These are phyloP conservation scores for Girardia tigrina DNA, from an alignment of 2,888 invertebrate genomes.

Conservation along the genomic window DNA sequence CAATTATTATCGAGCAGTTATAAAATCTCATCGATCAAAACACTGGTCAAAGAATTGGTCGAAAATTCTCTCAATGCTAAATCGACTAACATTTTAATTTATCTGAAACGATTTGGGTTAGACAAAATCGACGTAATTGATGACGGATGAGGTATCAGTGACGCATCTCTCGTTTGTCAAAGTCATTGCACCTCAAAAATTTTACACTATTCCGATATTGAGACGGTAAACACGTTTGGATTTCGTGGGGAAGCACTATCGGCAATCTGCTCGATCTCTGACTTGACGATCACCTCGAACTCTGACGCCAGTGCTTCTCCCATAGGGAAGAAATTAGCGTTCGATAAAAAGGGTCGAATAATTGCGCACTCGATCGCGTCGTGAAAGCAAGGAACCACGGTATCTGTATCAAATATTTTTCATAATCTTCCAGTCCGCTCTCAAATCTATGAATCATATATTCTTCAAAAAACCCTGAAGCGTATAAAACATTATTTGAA, in stretches of 20 bases:
- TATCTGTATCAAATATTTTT: constrained; percentile 54
- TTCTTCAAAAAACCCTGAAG: constrained; percentile 11
- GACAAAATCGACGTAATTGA: constrained; percentile 77
- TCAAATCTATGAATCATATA: constrained; percentile 12
- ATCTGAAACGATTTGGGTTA: constrained; percentile 72
- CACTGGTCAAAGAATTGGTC: too few species aligned
- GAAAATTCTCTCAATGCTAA: too few species aligned
- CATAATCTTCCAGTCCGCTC: constrained; percentile 55
- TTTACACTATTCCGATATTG: constrained; percentile 43
- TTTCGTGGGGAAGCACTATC: constrained; percentile 59
- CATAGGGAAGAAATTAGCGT: background rate
- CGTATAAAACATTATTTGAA: background rate
- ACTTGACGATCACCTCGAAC: background rate
- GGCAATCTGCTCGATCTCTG: constrained; percentile 21
- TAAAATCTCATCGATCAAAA: too few species aligned
- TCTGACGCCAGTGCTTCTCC: background rate
- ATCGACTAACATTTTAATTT: too few species aligned
- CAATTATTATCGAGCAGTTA: too few species aligned
- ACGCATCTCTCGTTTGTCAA: constrained; percentile 64
- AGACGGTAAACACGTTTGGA: constrained; percentile 54
- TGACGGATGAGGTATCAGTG: constrained; percentile 73
- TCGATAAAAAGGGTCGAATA: background rate
- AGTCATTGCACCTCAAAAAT: constrained; percentile 58
- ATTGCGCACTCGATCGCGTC: background rate
- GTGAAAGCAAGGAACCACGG: constrained; percentile 47